These are phyloP conservation scores for Onychostoma macrolepis DNA, from an alignment of 2,113 vertebrate species.

Conservation along the genomic window DNA sequence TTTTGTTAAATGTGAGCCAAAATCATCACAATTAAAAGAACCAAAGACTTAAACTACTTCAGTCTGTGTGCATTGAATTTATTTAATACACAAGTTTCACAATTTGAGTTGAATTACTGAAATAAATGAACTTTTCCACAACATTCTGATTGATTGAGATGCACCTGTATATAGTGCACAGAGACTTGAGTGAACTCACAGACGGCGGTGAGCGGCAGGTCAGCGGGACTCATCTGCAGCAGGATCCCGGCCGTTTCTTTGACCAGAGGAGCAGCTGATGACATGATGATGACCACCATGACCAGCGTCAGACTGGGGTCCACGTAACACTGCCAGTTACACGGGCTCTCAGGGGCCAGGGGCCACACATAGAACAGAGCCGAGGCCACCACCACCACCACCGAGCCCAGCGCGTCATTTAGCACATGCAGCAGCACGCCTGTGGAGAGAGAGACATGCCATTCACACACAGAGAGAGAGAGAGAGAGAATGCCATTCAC, in stretches of 20 bases:
- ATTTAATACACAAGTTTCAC: too few species aligned
- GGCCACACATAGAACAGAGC: constrained; percentile 68
- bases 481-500: constrained; percentile 54
- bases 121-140: too few species aligned
- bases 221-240: constrained; percentile 83
- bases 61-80: too few species aligned
- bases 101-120: too few species aligned
- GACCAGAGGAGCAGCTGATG: constrained; percentile 80
- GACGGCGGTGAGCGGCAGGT: constrained; percentile 42
- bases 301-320: constrained; percentile 84
- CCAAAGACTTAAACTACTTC: too few species aligned
- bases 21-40: too few species aligned
- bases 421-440: constrained; percentile 65
- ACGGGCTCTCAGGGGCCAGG: constrained; percentile 55
- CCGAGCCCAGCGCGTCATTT: constrained; percentile 66
- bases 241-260: constrained; percentile 84
- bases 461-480: too few species aligned
- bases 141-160: too few species aligned
- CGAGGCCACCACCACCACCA: constrained; percentile 64
- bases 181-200: constrained; percentile 41
- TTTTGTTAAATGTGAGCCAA: too few species aligned
- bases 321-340: constrained; percentile 89
- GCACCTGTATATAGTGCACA: too few species aligned
- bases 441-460: neutral
- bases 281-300: constrained; percentile 85